phyloP scores from a whole-genome alignment of 2,113 vertebrate genomes.

The Athene noctua region DNA sequence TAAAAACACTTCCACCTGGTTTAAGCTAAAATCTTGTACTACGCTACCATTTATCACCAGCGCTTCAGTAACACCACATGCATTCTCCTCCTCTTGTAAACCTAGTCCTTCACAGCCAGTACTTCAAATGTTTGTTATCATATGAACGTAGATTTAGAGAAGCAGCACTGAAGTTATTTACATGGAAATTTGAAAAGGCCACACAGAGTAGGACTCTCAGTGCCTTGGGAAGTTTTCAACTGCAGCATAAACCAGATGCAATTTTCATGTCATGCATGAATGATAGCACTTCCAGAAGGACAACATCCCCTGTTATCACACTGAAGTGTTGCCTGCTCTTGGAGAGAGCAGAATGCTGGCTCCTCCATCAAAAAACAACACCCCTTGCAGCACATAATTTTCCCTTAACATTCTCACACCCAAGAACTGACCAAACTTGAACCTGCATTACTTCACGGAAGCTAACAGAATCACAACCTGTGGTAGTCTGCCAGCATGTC shows the following conservation, averaged over 20 bases:
- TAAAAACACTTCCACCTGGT: not conserved
- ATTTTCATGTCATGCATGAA: not conserved
- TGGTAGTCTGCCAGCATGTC: not conserved
- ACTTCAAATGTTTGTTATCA: not conserved
- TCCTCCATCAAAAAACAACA: not conserved
- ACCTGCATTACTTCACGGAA: not conserved
- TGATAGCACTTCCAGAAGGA: conserved; percentile 7
- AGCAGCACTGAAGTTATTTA: conserved; percentile 6
- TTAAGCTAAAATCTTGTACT: not conserved
- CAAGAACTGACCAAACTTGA: not conserved
- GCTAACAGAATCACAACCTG: not conserved
- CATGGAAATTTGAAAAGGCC: not conserved
- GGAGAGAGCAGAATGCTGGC: not conserved
- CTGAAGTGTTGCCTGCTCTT: not conserved
- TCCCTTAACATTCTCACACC: not conserved
- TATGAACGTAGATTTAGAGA: not conserved
- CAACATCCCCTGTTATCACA: not conserved
- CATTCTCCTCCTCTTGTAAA: not conserved
- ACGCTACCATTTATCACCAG: not conserved
- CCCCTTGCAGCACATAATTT: not conserved
- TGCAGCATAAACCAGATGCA: not conserved
- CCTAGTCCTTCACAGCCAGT: not conserved
- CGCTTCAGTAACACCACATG: not conserved
- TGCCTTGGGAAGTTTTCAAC: conserved; percentile 6
- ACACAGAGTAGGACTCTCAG: not conserved